Evolutionary conservation across 2,888 invertebrate species (phyloP).

Genomic region (Apotomis betuletana): DNA sequence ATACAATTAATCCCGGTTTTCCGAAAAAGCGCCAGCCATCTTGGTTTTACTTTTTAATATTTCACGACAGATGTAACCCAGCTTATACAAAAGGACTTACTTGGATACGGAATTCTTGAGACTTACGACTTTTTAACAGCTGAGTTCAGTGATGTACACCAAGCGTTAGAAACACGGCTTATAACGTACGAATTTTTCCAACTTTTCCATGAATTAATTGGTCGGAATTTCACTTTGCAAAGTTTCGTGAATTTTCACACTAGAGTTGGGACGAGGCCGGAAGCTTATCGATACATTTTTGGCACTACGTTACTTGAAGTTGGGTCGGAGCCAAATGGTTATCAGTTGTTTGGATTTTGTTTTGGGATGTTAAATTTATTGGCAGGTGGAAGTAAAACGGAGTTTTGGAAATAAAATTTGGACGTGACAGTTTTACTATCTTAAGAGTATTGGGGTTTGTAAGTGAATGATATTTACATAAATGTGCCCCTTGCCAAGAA

Average conservation of each 20-base stretch:
- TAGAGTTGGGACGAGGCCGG: slow-evolving; percentile 1
- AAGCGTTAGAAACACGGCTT: slow-evolving; percentile 51
- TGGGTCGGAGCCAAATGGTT: slow-evolving; percentile 36
- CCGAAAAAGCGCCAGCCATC: slow-evolving; percentile 23
- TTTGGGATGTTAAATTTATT: slow-evolving; percentile 39
- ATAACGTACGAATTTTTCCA: slow-evolving; percentile 28
- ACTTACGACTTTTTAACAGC: neutral
- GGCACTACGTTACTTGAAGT: slow-evolving; percentile 30
- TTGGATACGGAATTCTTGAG: neutral
- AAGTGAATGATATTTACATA: neutral
- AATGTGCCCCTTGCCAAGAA: neutral
- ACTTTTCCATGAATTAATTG: slow-evolving; percentile 61
- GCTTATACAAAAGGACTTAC: neutral
- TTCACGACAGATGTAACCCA: slow-evolving; percentile 48
- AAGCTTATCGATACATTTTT: slow-evolving; percentile 38
- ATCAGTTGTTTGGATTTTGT: slow-evolving; percentile 38
- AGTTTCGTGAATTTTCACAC: slow-evolving; percentile 42
- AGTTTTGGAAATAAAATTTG: slow-evolving; percentile 20
- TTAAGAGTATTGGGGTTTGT: neutral
- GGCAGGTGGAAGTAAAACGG: slow-evolving; percentile 35
- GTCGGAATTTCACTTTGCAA: slow-evolving; percentile 58
- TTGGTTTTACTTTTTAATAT: slow-evolving; percentile 38
- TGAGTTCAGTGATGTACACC: slow-evolving; percentile 47
- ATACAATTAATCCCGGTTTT: slow-evolving; percentile 23
- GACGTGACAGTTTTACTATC: slow-evolving; percentile 11